Conservation (phyloP, 2,888 invertebrate genomes). For the Chaitophorus viminalis region DNA sequence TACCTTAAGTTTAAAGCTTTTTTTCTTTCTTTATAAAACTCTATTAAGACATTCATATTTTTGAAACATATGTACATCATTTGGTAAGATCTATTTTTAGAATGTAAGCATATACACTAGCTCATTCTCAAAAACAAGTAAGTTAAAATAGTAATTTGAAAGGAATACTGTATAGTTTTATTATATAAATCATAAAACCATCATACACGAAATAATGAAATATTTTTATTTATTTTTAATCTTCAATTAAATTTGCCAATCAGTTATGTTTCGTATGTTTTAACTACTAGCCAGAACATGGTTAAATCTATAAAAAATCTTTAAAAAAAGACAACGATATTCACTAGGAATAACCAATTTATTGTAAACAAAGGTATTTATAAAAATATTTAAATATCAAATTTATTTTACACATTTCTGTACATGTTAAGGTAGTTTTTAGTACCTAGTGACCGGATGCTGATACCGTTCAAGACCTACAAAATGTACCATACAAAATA, state of each 20-base stretch:
- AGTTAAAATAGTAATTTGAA: neutral
- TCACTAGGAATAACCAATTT: neutral
- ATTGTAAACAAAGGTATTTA: neutral
- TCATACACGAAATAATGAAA: neutral
- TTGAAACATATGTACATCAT: neutral
- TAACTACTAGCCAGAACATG: too few species aligned
- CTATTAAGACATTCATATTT: neutral
- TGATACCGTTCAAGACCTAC: too few species aligned
- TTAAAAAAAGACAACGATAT: neutral
- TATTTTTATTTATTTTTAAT: neutral
- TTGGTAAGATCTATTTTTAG: neutral
- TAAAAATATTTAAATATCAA: too few species aligned
- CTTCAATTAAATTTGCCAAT: neutral
- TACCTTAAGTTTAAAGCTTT: neutral
- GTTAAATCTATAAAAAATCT: too few species aligned
- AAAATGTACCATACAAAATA: too few species aligned
- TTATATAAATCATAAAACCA: too few species aligned
- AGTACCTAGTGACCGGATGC: too few species aligned
- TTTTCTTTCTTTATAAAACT: neutral
- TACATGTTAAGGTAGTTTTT: too few species aligned
- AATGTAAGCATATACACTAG: neutral
- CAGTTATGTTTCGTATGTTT: neutral
- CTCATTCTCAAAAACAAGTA: neutral
- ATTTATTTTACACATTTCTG: too few species aligned
- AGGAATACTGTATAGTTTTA: neutral